Evolutionary conservation across 2,888 invertebrate genomes (phyloP), one percentile per base, ranked within the genome.

Genomic region (Conchocele bisecta): DNA sequence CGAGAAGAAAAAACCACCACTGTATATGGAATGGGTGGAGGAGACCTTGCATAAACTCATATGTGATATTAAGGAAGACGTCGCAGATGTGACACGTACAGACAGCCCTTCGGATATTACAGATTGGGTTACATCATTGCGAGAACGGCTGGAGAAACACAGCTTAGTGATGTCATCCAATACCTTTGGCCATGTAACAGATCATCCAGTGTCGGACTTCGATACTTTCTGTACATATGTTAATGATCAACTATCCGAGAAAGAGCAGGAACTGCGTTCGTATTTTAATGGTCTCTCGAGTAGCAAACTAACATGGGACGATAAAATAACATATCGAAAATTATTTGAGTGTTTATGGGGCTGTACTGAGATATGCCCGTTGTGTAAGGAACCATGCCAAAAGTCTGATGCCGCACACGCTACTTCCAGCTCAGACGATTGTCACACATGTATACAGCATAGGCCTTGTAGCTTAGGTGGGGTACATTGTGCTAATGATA

Each of bases 331-430:
- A 5, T 46, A 53, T 11, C 13, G 22, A 22, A 7, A 6, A 3
- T n/a, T 51, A 29, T 28, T 51, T 51, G 51, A 31, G 6, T 3
- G n/a, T 22, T 33, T 53, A 33, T 53, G 53, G 53, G 53, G 53
- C 7, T 53, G 53, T 31, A 31, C 33, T 35, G 53, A 11, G 37
- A 53, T 2, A 31, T 53, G 53, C 37, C 53, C 53, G 22, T 53
- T 31, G 26, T 53, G 53, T 37, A 7, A 33, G 3, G 53, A 53
- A 22, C 53, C 53, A 9, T 53, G 53, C 22, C n/a, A 6, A 17
- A 33, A 33, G 15, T 6, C 53, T 33, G 33, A 31, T n/a, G n/a
- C n/a, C 35, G 3, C 4, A 17, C 20, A 33, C 24, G 35, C 33
- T 33, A 22, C 35, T 35, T 13, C 11, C 11, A 35, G 37, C 37